Evolutionary conservation across 53 echinoderm and acorn worm species (phyloP).

Genomic region (Apostichopus leukothele): DNA sequence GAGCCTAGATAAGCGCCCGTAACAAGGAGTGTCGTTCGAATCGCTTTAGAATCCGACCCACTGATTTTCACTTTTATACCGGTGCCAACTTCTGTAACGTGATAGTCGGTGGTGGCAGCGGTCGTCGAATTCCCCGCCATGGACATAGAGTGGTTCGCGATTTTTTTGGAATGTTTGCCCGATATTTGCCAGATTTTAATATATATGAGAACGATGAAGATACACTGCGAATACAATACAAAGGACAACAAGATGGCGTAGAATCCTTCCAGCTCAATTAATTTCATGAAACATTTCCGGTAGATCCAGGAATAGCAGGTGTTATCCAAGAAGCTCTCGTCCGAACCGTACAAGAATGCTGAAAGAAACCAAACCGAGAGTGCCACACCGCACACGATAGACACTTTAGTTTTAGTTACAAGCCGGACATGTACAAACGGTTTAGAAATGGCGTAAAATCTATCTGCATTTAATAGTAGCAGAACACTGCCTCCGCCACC

Average conservation of each 20-base stretch:
- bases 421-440: constrained; percentile 38
- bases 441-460: constrained; percentile 37
- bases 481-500: constrained; percentile 22
- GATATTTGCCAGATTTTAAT: constrained; percentile 42
- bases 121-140: not conserved
- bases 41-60: constrained; percentile 28
- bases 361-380: constrained; percentile 6
- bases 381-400: not conserved
- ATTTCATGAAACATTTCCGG: constrained; percentile 37
- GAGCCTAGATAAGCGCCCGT: constrained; percentile 29
- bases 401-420: constrained; percentile 32
- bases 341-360: constrained; percentile 20
- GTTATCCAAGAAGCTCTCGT: constrained; percentile 28
- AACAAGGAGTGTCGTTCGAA: constrained; percentile 33
- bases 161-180: constrained; percentile 17
- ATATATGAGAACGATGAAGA: constrained; percentile 19
- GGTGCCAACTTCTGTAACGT: not conserved
- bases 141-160: constrained; percentile 18
- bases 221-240: constrained; percentile 23
- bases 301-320: constrained; percentile 32
- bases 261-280: constrained; percentile 34
- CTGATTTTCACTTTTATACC: not conserved
- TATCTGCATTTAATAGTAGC: constrained; percentile 15
- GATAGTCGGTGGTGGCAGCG: not conserved
- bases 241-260: constrained; percentile 33